A percentile compares a stretch with the other conserved stretches of the same genome.
phyloP scores from a whole-genome alignment of 2,888 invertebrate genomes.

The Meganola albula region DNA sequence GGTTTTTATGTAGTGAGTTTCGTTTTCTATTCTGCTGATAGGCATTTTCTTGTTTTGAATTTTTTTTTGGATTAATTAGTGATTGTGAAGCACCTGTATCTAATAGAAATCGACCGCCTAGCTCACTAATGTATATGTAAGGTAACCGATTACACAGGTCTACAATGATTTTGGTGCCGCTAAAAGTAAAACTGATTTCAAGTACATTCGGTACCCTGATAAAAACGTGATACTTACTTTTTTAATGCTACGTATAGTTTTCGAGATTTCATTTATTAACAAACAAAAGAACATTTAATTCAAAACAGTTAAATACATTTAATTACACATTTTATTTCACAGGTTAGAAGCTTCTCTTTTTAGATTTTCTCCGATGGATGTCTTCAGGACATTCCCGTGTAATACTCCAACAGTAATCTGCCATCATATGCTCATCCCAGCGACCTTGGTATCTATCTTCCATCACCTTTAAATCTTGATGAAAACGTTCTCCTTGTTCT shows the following conservation, averaged over 20 bases:
- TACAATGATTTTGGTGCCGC: not conserved
- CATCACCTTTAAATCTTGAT: not conserved
- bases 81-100: conserved; percentile 26
- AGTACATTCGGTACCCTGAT: not conserved
- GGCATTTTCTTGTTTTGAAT: not conserved
- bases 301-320: too few species aligned
- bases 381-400: too few species aligned
- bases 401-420: conserved; percentile 3
- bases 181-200: not conserved
- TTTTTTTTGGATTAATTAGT: conserved; percentile 14
- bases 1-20: conserved; percentile 48
- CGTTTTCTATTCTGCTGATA: conserved; percentile 18
- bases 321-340: too few species aligned
- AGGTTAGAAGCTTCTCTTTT: too few species aligned
- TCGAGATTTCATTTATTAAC: not conserved
- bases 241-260: not conserved
- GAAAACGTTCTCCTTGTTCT: not conserved
- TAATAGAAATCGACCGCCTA: conserved; percentile 24
- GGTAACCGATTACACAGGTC: conserved; percentile 12
- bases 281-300: too few species aligned
- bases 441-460: conserved; percentile 2
- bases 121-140: conserved; percentile 20
- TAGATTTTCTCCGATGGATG: too few species aligned
- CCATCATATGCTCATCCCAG: conserved; percentile 1
- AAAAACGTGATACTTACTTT: not conserved